These are phyloP conservation scores for Hippocampus abdominalis DNA, from an alignment of 2,113 vertebrate genomes.

Conservation along the genomic window DNA sequence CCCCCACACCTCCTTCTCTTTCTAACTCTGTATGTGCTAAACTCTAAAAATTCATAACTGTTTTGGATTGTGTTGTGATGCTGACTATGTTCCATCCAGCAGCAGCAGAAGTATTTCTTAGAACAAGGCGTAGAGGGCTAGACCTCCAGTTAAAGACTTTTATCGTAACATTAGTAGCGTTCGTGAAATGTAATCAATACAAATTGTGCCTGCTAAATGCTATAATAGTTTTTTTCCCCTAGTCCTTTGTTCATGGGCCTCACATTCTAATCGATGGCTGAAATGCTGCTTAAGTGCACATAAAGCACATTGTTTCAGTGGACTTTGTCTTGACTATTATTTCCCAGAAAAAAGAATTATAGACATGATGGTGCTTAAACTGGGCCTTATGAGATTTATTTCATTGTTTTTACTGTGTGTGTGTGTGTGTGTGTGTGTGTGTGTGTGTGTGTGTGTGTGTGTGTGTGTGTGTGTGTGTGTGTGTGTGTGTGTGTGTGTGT, in stretches of 20 bases:
- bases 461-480: too few species aligned
- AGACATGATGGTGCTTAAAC: constrained; percentile 3
- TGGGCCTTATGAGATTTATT: not conserved
- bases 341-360: constrained; percentile 15
- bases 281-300: constrained; percentile 69
- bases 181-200: constrained; percentile 67
- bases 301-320: constrained; percentile 59
- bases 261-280: constrained; percentile 72
- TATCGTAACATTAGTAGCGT: constrained; percentile 63
- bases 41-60: constrained; percentile 19
- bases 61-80: constrained; percentile 42
- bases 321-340: constrained; percentile 30
- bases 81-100: constrained; percentile 43
- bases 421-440: too few species aligned
- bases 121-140: constrained; percentile 50
- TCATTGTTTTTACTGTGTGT: not conserved
- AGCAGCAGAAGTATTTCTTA: constrained; percentile 35
- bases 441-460: too few species aligned
- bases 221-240: constrained; percentile 71
- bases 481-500: too few species aligned
- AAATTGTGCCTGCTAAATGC: constrained; percentile 71
- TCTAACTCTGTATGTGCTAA: constrained; percentile 12
- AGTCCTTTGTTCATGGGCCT: constrained; percentile 52
- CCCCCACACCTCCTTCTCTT: too few species aligned
- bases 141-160: constrained; percentile 46